Evolutionary conservation across 1,140 invertebrate genomes (phyloP), one percentile per base, ranked within the genome.

Genomic region (Pogonus chalceus): DNA sequence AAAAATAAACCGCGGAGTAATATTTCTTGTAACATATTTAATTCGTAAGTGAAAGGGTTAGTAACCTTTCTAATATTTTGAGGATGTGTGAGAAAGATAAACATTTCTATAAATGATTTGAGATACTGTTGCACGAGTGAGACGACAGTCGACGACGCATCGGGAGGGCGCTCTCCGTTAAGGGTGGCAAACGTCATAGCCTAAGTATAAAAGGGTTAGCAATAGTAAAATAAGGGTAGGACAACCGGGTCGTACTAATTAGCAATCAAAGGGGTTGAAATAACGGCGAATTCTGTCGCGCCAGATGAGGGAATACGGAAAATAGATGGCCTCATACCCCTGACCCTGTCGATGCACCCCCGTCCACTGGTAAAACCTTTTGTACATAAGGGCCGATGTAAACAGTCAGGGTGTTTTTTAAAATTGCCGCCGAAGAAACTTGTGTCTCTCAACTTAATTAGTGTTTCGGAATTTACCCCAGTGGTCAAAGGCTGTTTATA

Each of bases 191-290:
- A 43, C 37, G 37, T 43, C 37, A 43, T 43, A 43, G 37, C 37
- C 37, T 18, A 43, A 43, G 37, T 43, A 43, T 43, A 43, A 43
- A 43, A 43, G 37, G 37, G 37, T 43, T 43, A 4, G 37, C 37
- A 43, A 43, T 43, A 43, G 37, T 43, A 43, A 43, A 43, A 43
- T 43, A 43, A 43, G 37, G 37, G 37, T 43, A 43, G 37, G 37
- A 43, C 37, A 43, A 18, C 9, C 37, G 26, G 4, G 37, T 43
- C 3, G 3, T 43, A 18, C 37, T 43, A 43, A 43, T 43, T 43
- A 43, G 37, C 37, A 43, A 43, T 43, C 37, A 43, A 43, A 43
- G 37, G 37, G 37, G 37, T 43, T 12, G 37, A 18, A 43, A 43
- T 43, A 43, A 43, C 37, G 37, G 18, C 37, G 18, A 43, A 43